Base-by-base conservation (phyloP, 2,113 vertebrate genomes). In the Onychostruthus taczanowskii region DNA sequence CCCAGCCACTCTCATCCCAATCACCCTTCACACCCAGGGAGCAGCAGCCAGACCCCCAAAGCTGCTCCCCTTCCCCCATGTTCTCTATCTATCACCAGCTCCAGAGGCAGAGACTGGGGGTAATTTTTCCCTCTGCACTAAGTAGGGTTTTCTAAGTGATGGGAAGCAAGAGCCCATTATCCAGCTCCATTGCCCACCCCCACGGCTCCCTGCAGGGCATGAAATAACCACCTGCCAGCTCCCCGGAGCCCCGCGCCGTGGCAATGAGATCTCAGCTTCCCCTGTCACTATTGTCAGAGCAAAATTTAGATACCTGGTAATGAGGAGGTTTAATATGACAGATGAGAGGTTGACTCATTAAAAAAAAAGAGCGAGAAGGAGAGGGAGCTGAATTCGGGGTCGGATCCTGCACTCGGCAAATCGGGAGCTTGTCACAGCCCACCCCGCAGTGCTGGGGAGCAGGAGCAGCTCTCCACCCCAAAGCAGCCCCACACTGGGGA, bases 131-230 rank as follows among this genome's bases (percentile, higher is more conserved):
- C 82, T 74, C 81, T 5, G 39, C 76, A n/a, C 78, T 75, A 52
- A 89, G 82, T 4, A 52, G 69, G 58, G 43, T 70, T 95, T 93
- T 93, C 64, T n/a, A 74, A 80, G 47, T 27, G 91, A 81, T 75
- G 94, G 83, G 81, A 95, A 96, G 55, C 4, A 5, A 27, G 85
- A 93, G 81, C 91, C 95, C 94, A 95, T 95, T 89, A 94, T 78
- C 70, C 9, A 0, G 31, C 90, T 79, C 75, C n/a, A 6, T 24
- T 62, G 16, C 95, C 96, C 89, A 87, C 92, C 90, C 95, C 97
- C 84, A 24, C 66, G 64, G 96, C 94, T 95, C 93, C 97, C 96
- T 80, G 97, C 96, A 94, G 94, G 97, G 95, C 95, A 96, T 61
- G 89, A 94, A 96, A 94, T 95, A 96, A 97, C 70, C 96, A 95